Percentiles rank a stretch among this genome's conserved stretches.
These are phyloP conservation scores for Heterocephalus glaber DNA, from an alignment of 2,113 vertebrate species.

Conservation along the genomic window DNA sequence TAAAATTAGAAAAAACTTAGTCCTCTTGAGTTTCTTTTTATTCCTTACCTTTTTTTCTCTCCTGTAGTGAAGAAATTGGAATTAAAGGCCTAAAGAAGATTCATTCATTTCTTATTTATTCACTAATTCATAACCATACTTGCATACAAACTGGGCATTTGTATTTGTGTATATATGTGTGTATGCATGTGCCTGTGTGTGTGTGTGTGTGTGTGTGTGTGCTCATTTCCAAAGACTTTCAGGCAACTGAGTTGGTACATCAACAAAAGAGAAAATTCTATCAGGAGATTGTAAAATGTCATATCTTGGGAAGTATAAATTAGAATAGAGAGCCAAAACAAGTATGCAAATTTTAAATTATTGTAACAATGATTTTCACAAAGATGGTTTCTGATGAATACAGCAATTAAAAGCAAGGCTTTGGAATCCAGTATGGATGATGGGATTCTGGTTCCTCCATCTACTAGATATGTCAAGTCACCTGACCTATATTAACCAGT, in stretches of 20 bases:
- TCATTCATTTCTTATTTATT: neutral
- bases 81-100: neutral
- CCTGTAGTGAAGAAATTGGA: neutral
- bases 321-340: neutral
- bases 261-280: neutral
- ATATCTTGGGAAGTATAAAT: neutral
- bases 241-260: neutral
- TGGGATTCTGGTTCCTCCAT: neutral
- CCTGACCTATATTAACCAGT: neutral
- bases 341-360: neutral
- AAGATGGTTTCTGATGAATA: neutral
- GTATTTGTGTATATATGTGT: neutral
- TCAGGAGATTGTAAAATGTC: neutral
- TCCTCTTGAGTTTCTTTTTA: neutral
- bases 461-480: neutral
- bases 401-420: neutral
- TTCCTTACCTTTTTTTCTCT: neutral
- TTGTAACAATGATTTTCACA: neutral
- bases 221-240: neutral
- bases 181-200: neutral
- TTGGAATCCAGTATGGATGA: neutral
- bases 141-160: neutral
- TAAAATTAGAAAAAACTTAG: neutral
- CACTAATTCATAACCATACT: neutral
- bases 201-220: neutral